These are phyloP conservation scores for Acipenser ruthenus DNA, from an alignment of 2,797 vertebrate genomes.

Conservation along the genomic window DNA sequence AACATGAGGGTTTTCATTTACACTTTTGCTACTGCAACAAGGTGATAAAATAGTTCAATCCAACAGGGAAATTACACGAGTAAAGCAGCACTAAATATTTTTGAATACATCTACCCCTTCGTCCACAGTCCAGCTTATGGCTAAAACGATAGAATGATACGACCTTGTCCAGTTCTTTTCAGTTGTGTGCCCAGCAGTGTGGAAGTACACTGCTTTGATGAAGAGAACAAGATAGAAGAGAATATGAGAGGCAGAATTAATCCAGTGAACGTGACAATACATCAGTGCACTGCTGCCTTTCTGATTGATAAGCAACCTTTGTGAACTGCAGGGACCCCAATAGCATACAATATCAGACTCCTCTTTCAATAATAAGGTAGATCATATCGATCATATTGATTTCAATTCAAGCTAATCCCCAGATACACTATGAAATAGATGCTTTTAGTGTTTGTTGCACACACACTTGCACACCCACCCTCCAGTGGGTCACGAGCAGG, in stretches of 20 bases:
- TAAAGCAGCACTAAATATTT: too few relatives aligned
- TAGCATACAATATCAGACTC: neutral
- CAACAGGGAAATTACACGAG: too few relatives aligned
- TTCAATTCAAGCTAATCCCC: conserved; percentile 1
- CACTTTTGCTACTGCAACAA: too few relatives aligned
- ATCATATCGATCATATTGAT: neutral
- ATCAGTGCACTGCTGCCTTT: neutral
- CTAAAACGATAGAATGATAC: neutral
- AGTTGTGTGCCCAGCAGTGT: neutral
- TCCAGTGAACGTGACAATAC: neutral
- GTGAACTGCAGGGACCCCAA: neutral
- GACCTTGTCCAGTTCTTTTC: neutral
- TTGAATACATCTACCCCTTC: too few relatives aligned
- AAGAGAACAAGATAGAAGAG: neutral
- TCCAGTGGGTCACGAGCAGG: neutral
- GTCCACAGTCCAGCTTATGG: too few relatives aligned
- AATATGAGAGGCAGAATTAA: neutral
- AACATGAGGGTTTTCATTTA: too few relatives aligned
- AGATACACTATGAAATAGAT: neutral
- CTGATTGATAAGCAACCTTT: neutral
- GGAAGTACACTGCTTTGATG: neutral
- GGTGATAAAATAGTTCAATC: too few relatives aligned
- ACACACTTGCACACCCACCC: neutral
- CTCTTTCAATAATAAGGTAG: neutral
- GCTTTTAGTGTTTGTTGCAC: neutral